Evolutionary conservation across 2,797 vertebrate genomes (phyloP).

Genomic region (Siniperca scherzeri): DNA sequence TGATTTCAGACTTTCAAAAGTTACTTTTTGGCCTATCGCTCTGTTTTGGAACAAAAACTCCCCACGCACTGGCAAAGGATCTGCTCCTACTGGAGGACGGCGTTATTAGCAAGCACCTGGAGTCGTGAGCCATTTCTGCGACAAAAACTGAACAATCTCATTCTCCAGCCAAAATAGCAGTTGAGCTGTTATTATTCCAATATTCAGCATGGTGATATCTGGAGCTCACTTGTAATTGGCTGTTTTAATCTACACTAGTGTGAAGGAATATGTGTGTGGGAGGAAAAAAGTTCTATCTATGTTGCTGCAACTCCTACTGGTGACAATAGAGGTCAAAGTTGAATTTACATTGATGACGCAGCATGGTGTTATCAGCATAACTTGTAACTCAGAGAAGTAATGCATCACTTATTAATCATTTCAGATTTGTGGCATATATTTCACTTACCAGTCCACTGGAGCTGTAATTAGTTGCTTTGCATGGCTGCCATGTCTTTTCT

Average conservation of each 20-base stretch:
- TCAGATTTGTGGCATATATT: neutral
- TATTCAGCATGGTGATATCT: conserved; percentile 1
- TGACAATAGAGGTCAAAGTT: conserved; percentile 9
- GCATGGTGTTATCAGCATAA: neutral
- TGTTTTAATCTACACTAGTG: neutral
- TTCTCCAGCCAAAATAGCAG: conserved; percentile 31
- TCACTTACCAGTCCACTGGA: neutral
- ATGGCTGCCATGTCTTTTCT: conserved; percentile 7
- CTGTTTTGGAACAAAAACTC: conserved; percentile 1
- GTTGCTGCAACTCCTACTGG: conserved; percentile 8
- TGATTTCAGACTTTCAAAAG: conserved; percentile 36
- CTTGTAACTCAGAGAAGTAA: neutral
- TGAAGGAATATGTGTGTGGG: neutral
- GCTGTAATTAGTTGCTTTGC: neutral
- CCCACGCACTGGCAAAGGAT: conserved; percentile 15
- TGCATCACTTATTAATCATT: conserved; percentile 10
- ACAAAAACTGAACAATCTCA: conserved; percentile 10
- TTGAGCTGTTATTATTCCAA: conserved; percentile 23
- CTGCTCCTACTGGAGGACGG: conserved; percentile 14
- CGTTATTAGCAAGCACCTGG: conserved; percentile 40
- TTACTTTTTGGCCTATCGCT: conserved; percentile 13
- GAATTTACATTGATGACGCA: neutral
- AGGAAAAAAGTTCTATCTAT: neutral
- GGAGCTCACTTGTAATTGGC: conserved; percentile 10
- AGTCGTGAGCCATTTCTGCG: conserved; percentile 24